Evolutionary conservation across 2,888 invertebrate genomes (phyloP).

Genomic region (Eupithecia insigniata): DNA sequence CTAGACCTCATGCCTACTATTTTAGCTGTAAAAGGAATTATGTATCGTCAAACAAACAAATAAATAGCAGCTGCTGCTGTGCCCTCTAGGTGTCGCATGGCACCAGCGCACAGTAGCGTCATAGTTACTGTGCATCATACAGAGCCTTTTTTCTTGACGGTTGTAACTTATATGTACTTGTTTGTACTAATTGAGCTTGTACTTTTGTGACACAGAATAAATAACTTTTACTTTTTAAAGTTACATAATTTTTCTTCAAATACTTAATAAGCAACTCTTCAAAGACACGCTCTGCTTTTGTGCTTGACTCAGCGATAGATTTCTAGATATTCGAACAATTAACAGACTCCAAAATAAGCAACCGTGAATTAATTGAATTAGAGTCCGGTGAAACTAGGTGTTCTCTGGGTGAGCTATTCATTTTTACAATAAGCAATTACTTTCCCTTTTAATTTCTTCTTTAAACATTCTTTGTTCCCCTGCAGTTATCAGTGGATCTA

Average conservation of each 20-base stretch:
- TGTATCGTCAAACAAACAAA: no score
- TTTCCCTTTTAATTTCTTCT: conserved; percentile 56
- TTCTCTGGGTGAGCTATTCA: conserved; percentile 54
- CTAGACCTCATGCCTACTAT: neutral
- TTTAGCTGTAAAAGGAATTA: neutral
- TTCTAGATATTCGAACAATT: conserved; percentile 25
- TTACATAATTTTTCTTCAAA: neutral
- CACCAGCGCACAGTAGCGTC: no score
- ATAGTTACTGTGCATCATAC: no score
- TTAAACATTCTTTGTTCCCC: conserved; percentile 45
- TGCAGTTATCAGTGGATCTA: conserved; percentile 35
- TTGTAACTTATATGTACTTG: no score
- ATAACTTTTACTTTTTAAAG: no score
- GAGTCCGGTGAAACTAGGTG: conserved; percentile 59
- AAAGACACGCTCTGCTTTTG: conserved; percentile 5
- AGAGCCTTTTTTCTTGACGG: no score
- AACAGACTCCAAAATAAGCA: conserved; percentile 34
- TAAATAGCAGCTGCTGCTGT: no score
- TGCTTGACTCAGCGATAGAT: neutral
- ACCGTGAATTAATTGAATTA: conserved; percentile 66
- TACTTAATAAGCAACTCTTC: neutral
- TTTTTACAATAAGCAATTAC: conserved; percentile 53
- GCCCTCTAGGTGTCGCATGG: no score
- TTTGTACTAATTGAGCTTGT: no score
- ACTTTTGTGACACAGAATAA: no score